Conservation (phyloP, 2,888 invertebrate genomes). For the Tipula lateralis region DNA sequence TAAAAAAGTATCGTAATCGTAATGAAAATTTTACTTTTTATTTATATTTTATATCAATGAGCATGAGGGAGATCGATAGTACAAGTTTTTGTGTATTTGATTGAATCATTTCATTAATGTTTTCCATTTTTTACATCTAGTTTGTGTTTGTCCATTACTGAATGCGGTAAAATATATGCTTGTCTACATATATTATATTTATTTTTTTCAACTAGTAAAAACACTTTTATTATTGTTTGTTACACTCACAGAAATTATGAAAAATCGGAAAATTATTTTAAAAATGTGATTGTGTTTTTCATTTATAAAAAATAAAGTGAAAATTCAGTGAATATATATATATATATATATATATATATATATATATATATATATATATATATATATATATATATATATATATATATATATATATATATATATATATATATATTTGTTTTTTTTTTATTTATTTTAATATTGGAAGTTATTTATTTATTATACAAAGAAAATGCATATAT, state of each 20-base stretch:
- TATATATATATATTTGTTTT: background rate
- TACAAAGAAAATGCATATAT: background rate
- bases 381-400: background rate
- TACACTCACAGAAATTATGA: background rate
- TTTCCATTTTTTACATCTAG: background rate
- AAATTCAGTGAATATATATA: background rate
- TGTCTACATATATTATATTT: background rate
- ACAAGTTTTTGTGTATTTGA: background rate
- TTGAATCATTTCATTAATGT: background rate
- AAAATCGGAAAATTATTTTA: background rate
- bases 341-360: background rate
- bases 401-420: background rate
- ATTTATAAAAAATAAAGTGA: background rate
- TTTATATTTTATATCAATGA: constrained; percentile 11
- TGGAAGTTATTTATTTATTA: background rate
- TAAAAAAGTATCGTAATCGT: background rate
- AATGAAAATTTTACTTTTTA: background rate
- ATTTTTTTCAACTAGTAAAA: background rate
- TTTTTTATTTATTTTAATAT: background rate
- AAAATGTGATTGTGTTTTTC: background rate
- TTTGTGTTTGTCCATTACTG: background rate
- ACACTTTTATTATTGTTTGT: background rate
- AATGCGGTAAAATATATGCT: background rate
- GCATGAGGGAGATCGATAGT: background rate
- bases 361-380: background rate